These are phyloP conservation scores for Brotula barbata DNA, from an alignment of 2,797 vertebrate species.

Conservation along the genomic window DNA sequence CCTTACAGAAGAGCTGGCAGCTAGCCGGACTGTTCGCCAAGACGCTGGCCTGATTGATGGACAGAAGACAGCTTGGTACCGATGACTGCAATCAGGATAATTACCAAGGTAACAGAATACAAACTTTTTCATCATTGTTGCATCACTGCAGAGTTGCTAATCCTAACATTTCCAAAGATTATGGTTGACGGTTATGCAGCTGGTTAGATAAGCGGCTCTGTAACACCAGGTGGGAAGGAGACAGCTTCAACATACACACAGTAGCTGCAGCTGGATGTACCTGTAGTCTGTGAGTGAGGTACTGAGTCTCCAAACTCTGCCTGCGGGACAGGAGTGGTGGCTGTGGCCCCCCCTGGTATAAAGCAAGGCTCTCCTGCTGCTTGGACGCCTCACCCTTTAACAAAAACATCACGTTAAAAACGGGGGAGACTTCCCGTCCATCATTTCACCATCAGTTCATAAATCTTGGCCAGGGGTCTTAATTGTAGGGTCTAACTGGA, in stretches of 20 bases:
- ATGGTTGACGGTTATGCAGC: constrained; percentile 10
- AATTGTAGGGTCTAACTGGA: constrained; percentile 57
- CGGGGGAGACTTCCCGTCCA: constrained; percentile 7
- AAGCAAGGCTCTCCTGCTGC: constrained; percentile 81
- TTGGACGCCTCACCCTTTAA: constrained; percentile 84
- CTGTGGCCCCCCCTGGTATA: constrained; percentile 81
- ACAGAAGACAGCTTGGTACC: constrained; percentile 54
- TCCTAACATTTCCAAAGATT: constrained; percentile 18
- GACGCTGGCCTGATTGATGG: constrained; percentile 84
- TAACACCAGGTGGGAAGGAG: neutral
- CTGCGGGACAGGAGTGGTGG: constrained; percentile 84
- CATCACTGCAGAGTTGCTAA: constrained; percentile 16
- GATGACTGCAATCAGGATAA: constrained; percentile 39
- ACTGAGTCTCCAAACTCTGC: constrained; percentile 93
- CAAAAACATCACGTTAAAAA: constrained; percentile 35
- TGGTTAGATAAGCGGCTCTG: constrained; percentile 11
- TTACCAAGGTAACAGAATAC: constrained; percentile 17
- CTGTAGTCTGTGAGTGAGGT: constrained; percentile 91
- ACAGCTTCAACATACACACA: too few relatives aligned
- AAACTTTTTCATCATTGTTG: constrained; percentile 19
- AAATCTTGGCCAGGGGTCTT: constrained; percentile 53
- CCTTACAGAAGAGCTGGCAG: constrained; percentile 95
- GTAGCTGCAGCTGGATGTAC: constrained; percentile 70
- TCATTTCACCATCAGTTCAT: constrained; percentile 40
- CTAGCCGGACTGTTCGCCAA: constrained; percentile 87